phyloP scores from a whole-genome alignment of 2,113 vertebrate species.

The Petroica traversi region DNA sequence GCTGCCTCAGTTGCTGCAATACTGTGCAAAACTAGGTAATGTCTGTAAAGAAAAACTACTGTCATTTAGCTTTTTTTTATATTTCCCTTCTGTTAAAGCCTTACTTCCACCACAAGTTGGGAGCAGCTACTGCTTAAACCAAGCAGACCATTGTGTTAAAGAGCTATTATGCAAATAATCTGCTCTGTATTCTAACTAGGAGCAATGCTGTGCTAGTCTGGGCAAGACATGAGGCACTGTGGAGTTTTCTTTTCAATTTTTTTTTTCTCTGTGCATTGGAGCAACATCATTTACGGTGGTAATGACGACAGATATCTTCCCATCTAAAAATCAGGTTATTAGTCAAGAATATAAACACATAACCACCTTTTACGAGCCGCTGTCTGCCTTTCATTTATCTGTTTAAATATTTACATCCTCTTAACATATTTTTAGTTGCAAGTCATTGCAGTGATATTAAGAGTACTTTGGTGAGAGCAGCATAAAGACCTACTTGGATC shows the following conservation, averaged over 20 bases:
- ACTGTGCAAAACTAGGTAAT: background rate
- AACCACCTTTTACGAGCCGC: background rate
- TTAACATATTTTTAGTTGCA: constrained; percentile 15
- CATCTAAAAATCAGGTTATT: constrained; percentile 1
- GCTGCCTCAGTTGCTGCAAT: background rate
- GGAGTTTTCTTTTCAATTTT: background rate
- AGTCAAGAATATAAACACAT: background rate
- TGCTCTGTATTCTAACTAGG: background rate
- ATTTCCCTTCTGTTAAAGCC: constrained; percentile 19
- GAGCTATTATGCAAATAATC: constrained; percentile 40
- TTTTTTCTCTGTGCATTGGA: background rate
- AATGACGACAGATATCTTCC: background rate
- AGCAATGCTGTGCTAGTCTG: constrained; percentile 26
- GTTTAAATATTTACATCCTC: background rate
- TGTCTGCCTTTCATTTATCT: background rate
- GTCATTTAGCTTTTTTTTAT: constrained; percentile 33
- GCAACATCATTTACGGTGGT: background rate
- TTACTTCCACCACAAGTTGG: background rate
- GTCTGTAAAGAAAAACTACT: constrained; percentile 5
- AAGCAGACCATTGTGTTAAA: constrained; percentile 15
- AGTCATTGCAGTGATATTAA: constrained; percentile 40
- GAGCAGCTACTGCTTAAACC: constrained; percentile 4
- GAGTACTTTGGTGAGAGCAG: background rate
- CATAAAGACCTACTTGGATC: background rate
- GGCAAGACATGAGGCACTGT: background rate